Conservation (phyloP, 2,888 invertebrate species). For the Ashinkailepas kermadecensis region DNA sequence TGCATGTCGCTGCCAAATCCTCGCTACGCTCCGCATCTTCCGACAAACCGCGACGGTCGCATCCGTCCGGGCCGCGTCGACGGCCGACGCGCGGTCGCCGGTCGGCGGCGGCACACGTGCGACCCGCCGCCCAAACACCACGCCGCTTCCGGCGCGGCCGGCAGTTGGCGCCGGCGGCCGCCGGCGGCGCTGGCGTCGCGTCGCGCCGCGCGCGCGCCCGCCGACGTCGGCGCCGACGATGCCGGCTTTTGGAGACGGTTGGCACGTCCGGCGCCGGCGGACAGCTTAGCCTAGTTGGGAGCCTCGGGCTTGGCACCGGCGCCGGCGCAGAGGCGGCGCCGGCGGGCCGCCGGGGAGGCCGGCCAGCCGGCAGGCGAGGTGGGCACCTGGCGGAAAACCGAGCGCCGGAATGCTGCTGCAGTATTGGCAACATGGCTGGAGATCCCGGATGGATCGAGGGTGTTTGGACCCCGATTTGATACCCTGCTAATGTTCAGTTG, state of each 20-base stretch:
- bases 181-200: neutral
- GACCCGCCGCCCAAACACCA: neutral
- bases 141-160: neutral
- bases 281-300: slow-evolving; percentile 10
- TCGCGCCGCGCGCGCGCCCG: neutral
- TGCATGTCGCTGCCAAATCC: too few relatives aligned
- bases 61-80: too few relatives aligned
- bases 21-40: too few relatives aligned
- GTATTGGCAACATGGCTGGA: too few relatives aligned
- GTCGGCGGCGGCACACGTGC: neutral
- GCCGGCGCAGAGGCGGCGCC: neutral
- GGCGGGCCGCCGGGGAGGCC: neutral
- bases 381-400: neutral
- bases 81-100: too few relatives aligned
- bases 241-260: neutral
- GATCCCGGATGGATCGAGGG: too few relatives aligned
- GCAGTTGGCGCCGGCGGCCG: neutral
- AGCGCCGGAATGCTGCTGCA: too few relatives aligned
- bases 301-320: neutral
- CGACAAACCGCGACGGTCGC: too few relatives aligned
- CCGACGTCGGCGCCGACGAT: neutral
- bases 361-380: too few relatives aligned
- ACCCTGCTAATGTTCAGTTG: too few relatives aligned
- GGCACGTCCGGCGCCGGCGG: neutral
- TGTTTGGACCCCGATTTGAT: too few relatives aligned